A percentile compares a stretch with the other conserved stretches of the same genome.
phyloP scores from a whole-genome alignment of 2,888 invertebrate genomes.

The Thelaira solivaga region DNA sequence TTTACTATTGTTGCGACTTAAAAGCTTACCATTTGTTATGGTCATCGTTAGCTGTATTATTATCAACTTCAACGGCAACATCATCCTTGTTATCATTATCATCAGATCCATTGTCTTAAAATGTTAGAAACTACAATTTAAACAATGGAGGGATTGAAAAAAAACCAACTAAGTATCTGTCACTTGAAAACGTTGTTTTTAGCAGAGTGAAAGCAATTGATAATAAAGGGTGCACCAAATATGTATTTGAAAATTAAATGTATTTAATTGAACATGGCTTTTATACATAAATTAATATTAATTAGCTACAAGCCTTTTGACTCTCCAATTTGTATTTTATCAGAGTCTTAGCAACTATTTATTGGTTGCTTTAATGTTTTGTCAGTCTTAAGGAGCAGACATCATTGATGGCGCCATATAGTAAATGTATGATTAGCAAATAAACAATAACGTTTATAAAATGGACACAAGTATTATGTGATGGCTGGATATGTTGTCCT shows the following conservation, averaged over 20 bases:
- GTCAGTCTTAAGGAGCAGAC: constrained; percentile 18
- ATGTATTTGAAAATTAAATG: neutral
- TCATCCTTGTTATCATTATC: neutral
- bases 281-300: too few relatives aligned
- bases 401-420: too few relatives aligned
- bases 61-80: neutral
- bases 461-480: constrained; percentile 39
- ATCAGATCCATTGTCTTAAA: constrained; percentile 28
- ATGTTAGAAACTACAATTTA: constrained; percentile 13
- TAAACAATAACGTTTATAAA: constrained; percentile 31
- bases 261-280: too few relatives aligned
- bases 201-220: neutral
- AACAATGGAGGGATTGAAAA: neutral
- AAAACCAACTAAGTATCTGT: neutral
- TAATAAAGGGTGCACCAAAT: neutral
- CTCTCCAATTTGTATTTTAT: neutral
- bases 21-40: constrained; percentile 60
- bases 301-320: too few relatives aligned
- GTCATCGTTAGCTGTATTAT: constrained; percentile 32
- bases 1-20: constrained; percentile 17
- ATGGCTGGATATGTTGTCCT: neutral
- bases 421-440: constrained; percentile 15
- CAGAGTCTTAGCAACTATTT: constrained; percentile 15
- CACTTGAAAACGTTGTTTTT: neutral
- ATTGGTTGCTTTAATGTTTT: constrained; percentile 9